Conservation (phyloP, 2,888 invertebrate species). For the Cremastobaeus sp. region DNA sequence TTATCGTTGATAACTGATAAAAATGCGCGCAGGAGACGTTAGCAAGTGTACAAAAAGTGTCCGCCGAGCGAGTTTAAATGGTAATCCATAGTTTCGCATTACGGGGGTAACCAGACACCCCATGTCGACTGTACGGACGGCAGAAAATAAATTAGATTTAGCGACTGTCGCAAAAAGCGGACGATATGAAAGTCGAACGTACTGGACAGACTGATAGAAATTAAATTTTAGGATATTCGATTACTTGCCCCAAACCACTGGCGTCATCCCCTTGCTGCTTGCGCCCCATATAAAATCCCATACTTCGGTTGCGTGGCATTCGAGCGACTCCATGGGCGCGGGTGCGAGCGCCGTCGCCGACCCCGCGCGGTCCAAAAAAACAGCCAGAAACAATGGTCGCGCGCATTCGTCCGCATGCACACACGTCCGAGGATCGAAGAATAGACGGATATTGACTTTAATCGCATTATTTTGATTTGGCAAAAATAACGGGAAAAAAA, state of each 20-base stretch:
- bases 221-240: constrained; percentile 78
- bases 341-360: constrained; percentile 26
- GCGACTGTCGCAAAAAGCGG: constrained; percentile 76
- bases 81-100: constrained; percentile 58
- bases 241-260: constrained; percentile 71
- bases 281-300: constrained; percentile 59
- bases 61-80: constrained; percentile 45
- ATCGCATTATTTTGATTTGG: constrained; percentile 61
- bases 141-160: constrained; percentile 76
- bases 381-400: constrained; percentile 59
- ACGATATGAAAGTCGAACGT: constrained; percentile 76
- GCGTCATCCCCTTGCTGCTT: constrained; percentile 59
- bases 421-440: constrained; percentile 41
- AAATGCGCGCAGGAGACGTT: constrained; percentile 46
- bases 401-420: constrained; percentile 15
- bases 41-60: constrained; percentile 63
- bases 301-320: constrained; percentile 29
- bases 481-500: constrained; percentile 57
- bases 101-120: constrained; percentile 59
- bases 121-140: constrained; percentile 64
- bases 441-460: constrained; percentile 62
- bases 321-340: constrained; percentile 42
- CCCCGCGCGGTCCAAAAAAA: constrained; percentile 51
- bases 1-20: constrained; percentile 23
- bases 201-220: constrained; percentile 71